Evolutionary conservation across 2,888 invertebrate species (phyloP), one percentile per base, ranked within the genome.

Genomic region (Eristalis pertinax): DNA sequence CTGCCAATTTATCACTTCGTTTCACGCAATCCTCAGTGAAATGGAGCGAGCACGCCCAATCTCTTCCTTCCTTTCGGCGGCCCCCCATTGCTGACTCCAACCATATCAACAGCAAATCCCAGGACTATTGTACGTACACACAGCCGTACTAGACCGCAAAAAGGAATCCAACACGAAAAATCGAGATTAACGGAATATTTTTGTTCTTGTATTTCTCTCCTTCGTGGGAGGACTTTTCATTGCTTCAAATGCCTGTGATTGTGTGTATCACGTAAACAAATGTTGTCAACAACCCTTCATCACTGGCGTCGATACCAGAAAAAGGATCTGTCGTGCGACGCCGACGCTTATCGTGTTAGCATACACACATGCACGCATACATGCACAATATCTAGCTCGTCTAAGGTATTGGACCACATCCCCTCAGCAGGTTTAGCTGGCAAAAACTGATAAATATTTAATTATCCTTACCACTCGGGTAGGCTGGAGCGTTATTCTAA

Each of bases 361-460:
- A 67, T 76, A 50, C 38, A 50, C 50, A 50, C 50, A 19, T 50
- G 43, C n/a, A 15, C 5, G 19, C 7, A 50, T n/a, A 19, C 4
- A 50, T 50, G 19, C 19, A 5, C 50, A 11, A 50, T 19, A 19
- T 8, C 50, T 50, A 19, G 19, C 5, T n/a, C 8, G 50, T 19
- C n/a, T 50, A 19, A 50, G 50, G 50, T n/a, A 43, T 11, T 29
- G 19, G 56, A 32, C 26, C 35, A 15, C 15, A 50, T 3, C 75
- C 75, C 41, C 22, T 2, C 69, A 22, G 7, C 35, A 11, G 50
- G 26, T 69, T 69, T 50, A 64, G 65, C 86, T 86, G 86, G 72
- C 82, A 82, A 82, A 82, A 86, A 82, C 82, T 86, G 86, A 86
- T 86, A 86, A 86, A 86, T 86, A 86, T 86, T 86, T 86, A 86